phyloP scores from a whole-genome alignment of 2,113 vertebrate species.

The Cryptotis parvus region DNA sequence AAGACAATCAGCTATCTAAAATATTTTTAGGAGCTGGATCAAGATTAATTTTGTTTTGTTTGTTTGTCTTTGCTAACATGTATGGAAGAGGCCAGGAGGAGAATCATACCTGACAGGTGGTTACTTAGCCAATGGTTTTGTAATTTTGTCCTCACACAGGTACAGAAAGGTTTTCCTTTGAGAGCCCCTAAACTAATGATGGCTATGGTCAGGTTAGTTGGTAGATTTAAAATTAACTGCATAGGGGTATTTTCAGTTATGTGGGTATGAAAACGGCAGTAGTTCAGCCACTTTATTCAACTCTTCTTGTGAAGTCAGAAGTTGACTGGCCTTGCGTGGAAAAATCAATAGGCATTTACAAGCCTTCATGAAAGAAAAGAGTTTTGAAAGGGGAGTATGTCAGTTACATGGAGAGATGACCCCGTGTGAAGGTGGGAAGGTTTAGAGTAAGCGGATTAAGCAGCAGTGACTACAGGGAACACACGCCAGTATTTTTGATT shows the following conservation, averaged over 20 bases:
- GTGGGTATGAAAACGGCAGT: conserved; percentile 61
- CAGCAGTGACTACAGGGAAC: conserved; percentile 74
- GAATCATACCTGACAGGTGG: not conserved
- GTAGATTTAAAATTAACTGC: conserved; percentile 43
- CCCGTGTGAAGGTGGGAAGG: conserved; percentile 77
- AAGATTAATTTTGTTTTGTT: too few relatives aligned
- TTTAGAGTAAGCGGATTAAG: conserved; percentile 80
- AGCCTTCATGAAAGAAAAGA: conserved; percentile 77
- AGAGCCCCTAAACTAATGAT: not conserved
- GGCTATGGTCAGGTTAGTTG: conserved; percentile 15
- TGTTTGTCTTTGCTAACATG: not conserved
- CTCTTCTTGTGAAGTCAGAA: conserved; percentile 75
- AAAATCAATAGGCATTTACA: conserved; percentile 83
- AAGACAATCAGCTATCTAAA: conserved; percentile 19
- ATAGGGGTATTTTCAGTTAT: conserved; percentile 39
- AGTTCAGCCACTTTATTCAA: conserved; percentile 50
- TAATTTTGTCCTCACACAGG: not conserved
- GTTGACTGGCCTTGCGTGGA: conserved; percentile 78
- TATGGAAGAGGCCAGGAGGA: not conserved
- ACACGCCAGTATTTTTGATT: conserved; percentile 75
- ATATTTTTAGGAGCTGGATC: not conserved
- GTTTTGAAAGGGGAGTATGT: conserved; percentile 77
- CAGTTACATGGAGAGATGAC: conserved; percentile 77
- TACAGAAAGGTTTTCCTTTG: not conserved
- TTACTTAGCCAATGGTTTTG: not conserved